Conservation (phyloP, 2,888 invertebrate species). For the Callyntrura sp. region DNA sequence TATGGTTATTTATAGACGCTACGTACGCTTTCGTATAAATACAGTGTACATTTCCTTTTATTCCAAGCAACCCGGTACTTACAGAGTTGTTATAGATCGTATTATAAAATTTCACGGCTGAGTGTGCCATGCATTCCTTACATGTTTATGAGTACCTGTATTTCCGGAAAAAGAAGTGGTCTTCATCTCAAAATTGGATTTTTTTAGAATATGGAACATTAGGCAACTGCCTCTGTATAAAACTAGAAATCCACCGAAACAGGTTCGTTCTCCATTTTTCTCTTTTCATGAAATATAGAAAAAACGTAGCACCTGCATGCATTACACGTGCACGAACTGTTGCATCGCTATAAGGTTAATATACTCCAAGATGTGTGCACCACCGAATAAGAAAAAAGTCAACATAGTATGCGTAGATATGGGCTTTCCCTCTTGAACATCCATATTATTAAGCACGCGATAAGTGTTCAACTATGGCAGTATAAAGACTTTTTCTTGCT, state of each 20-base stretch:
- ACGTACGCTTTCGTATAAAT: no score
- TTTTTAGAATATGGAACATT: background rate
- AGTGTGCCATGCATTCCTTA: no score
- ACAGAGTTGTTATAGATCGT: no score
- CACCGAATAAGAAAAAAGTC: background rate
- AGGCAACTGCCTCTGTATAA: background rate
- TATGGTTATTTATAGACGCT: no score
- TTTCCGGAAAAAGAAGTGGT: background rate
- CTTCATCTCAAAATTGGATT: background rate
- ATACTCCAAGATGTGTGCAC: no score
- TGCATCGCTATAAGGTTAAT: background rate
- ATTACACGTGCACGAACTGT: constrained; percentile 26
- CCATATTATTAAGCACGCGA: background rate
- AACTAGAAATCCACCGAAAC: background rate
- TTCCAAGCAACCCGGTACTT: no score
- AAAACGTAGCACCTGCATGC: constrained; percentile 18
- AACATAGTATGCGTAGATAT: background rate
- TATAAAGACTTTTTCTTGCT: background rate
- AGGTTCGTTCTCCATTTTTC: background rate
- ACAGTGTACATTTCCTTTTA: no score
- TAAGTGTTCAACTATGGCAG: background rate
- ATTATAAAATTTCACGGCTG: no score
- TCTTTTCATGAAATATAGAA: background rate
- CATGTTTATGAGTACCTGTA: no score
- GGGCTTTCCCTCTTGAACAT: no score